Evolutionary conservation across 2,113 vertebrate genomes (phyloP), one percentile per base, ranked within the genome.

Genomic region (Garra rufa): DNA sequence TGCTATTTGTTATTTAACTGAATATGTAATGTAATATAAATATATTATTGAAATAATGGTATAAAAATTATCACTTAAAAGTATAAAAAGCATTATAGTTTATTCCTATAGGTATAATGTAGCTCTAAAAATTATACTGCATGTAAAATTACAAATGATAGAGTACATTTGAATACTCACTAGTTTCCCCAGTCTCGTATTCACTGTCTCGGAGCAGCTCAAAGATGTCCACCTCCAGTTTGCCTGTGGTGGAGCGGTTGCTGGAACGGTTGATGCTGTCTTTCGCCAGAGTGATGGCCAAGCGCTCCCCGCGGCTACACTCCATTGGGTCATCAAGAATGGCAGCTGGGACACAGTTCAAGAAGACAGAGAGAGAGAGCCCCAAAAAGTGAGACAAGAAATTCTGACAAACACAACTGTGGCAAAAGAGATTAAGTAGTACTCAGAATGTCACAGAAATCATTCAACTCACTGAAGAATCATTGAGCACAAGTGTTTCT

Each of bases 251-350:
- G 82, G 92, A 96, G 85, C 97, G 95, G 93, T 99, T 98, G 0
- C 95, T 97, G 34, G 93, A 95, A 1, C 95, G 95, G 92, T 99
- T 99, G 94, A 99, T 98, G 91, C 93, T 96, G 88, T 99, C 96
- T 94, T 97, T 99, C 88, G 97, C 98, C 94, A 99, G 93, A 3
- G 97, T 99, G 94, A 99, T 99, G 94, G 98, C 98, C 88, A 99
- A 93, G 50, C 98, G 94, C 91, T 99, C 98, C 44, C 98, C 98
- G 91, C 98, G 94, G 93, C 97, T 99, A 95, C 98, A 99, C 93
- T 99, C 98, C 98, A 99, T 99, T n/a, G 97, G 98, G 93, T 99
- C 98, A 83, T 99, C 98, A 86, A 99, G 94, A 90, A 99, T 97
- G 90, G 96, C 96, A 73, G 96, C 96, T 97, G 88, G 1, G 2